Evolutionary conservation across 2,888 invertebrate genomes (phyloP), one percentile per base, ranked within the genome.

Genomic region (Ornithoptera alexandrae): DNA sequence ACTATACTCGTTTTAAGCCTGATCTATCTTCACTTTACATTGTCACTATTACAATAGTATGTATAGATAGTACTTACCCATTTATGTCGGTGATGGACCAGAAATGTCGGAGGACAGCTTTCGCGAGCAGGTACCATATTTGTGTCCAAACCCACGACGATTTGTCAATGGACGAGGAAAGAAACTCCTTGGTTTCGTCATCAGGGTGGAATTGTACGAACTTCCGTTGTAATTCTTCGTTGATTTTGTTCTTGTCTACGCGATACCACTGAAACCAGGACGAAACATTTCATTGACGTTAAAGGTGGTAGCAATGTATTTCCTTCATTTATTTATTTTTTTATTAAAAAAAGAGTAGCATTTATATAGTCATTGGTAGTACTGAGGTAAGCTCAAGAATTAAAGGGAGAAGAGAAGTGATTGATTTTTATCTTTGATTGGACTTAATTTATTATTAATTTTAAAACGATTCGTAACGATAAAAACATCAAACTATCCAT

Each of bases 31-130:
- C 12, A 46, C 46, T 46, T 46, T 17, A 46, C 46, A 15, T 46
- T 46, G 46, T 15, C 46, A 15, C 12, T 46, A 15, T 12, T 46
- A 46, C 12, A 46, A 46, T 15, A n/a, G n/a, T 50, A 67, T 42
- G 62, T 61, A 22, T 20, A 30, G 46, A 22, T 20, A 30, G 46
- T n/a, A 94, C 95, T 95, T 88, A 97, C 95, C 98, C 98, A 91
- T 99, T 99, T 75, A 98, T 97, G 77, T 98, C 98, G 2, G 99
- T 99, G 84, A 97, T 96, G 46, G 98, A 97, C 96, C 98, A 96
- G 92, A 99, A 98, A 90, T 96, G 95, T 74, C 96, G 95, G 24
- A 99, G 94, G 58, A 98, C 89, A n/a, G 96, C 94, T 79, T 96
- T 96, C 20, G 97, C 97, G 56, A 99, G 78, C 56, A 97, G 95